Base-by-base conservation (phyloP, 2,888 invertebrate species). In the Phalera bucephala region DNA sequence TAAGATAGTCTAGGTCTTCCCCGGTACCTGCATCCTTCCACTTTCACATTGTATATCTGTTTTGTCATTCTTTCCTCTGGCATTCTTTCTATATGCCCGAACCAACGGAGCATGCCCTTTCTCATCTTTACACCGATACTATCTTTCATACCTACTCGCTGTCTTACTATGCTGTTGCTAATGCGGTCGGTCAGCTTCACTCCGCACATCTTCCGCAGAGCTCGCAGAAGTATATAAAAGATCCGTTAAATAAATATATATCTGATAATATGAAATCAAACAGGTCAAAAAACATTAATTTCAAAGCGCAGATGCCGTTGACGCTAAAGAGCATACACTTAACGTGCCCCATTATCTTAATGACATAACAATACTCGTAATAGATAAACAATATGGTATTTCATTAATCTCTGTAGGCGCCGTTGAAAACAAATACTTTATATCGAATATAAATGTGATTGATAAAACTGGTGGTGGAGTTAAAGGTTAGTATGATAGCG, bases 371-470 rank as follows among this genome's bases (percentile, higher is more conserved):
- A 39, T 38, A n/a, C n/a, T n/a, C n/a, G n/a, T n/a, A 39, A 41
- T 12, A 38, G 44, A 57, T 52, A 55, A 51, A 49, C 35, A 40
- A 33, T 40, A 42, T 51, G 39, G 47, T 51, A 53, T 59, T 63
- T 52, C 46, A 62, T 62, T 51, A 63, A 55, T 57, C 49, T 57
- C 33, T 27, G 15, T 46, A 45, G 45, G 45, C 46, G 33, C 48
- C 43, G 43, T 46, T 48, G 52, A 61, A 62, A 59, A 52, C 54
- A 53, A 56, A 54, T 48, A 59, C 33, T 25, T 44, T 39, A 48
- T 65, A 80, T 76, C 72, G 44, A 54, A 66, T 69, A 78, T 76
- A 73, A 80, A 83, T 80, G 72, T 59, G 63, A 57, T 45, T 45
- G 72, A 75, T 79, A 78, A 70, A 65, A 62, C 52, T 54, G 45